Base-by-base conservation (phyloP, 2,113 vertebrate species). In the Nibea coibor region DNA sequence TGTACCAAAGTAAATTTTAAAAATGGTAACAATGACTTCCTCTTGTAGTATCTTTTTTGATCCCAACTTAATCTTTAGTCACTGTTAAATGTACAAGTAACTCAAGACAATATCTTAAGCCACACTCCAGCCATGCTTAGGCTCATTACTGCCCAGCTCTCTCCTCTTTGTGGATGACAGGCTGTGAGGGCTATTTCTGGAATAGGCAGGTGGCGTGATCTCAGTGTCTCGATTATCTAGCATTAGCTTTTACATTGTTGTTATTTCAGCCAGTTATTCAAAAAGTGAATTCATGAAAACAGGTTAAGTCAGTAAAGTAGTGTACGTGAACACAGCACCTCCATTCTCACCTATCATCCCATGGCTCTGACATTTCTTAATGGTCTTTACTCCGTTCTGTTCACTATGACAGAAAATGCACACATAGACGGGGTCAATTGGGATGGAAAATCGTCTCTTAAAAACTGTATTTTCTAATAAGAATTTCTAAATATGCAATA, bases 101-200 rank as follows among this genome's bases (percentile, higher is more conserved):
- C 9, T 39, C 5, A 61, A 84, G 57, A 84, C 81, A 78, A 78
- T 65, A 72, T n/a, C 14, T 78, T 26, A 85, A 83, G 54, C 31
- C 56, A 15, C 5, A 20, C 56, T 51, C 16, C 51, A 71, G 69
- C 70, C 51, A 31, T 0, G 5, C 47, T 72, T 63, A 71, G 59
- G 24, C 76, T 73, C 74, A 63, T 84, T 65, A 68, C 57, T 4
- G 24, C 17, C 54, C 20, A 17, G 78, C 66, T 75, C 0, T 47
- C 66, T 67, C 4, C 20, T 39, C 20, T 39, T 48, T 58, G 63
- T 62, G 68, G 24, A 67, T 26, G 5, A 68, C 35, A 42, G 53
- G 73, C 50, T 69, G 78, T 6, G 3, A 43, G 16, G 54, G 59
- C 39, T 90, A 81, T 89, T 91, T 57, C 62, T 63, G 78, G 82